A percentile compares a stretch with the other conserved stretches of the same genome.
Evolutionary conservation across 2,797 vertebrate genomes (phyloP).

Genomic region (Xiphophorus birchmanni): DNA sequence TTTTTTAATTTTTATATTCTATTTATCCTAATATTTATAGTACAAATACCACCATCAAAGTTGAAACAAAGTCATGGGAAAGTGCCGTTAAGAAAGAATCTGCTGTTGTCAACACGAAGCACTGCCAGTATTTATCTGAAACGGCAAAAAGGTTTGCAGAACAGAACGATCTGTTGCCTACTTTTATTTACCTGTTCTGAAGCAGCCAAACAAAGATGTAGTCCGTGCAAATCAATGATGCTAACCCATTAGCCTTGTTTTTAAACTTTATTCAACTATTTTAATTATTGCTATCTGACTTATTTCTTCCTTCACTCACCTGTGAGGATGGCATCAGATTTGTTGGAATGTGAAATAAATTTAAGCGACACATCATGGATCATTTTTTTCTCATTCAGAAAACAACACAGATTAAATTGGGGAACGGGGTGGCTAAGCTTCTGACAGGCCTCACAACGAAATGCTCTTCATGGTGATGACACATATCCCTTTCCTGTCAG

Average conservation of each 20-base stretch:
- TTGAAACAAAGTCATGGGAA: neutral
- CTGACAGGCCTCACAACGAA: neutral
- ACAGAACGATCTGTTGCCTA: neutral
- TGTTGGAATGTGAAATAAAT: slow-evolving; percentile 6
- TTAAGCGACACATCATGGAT: neutral
- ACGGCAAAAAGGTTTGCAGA: neutral
- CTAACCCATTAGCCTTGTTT: neutral
- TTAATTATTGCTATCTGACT: neutral
- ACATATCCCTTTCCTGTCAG: slow-evolving; percentile 29
- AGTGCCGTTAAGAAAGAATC: neutral
- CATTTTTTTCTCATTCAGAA: neutral
- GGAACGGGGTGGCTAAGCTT: neutral
- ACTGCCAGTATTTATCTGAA: neutral
- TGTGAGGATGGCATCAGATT: slow-evolving; percentile 1
- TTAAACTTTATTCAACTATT: neutral
- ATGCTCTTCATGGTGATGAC: neutral
- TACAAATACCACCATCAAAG: neutral
- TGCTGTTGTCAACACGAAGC: neutral
- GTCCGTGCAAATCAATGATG: neutral
- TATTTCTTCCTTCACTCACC: neutral
- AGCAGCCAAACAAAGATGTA: neutral
- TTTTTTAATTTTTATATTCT: neutral
- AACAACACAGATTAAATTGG: neutral
- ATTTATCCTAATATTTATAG: neutral
- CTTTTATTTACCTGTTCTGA: neutral